phyloP scores from a whole-genome alignment of 1,140 invertebrate species.

The Penaeus indicus region DNA sequence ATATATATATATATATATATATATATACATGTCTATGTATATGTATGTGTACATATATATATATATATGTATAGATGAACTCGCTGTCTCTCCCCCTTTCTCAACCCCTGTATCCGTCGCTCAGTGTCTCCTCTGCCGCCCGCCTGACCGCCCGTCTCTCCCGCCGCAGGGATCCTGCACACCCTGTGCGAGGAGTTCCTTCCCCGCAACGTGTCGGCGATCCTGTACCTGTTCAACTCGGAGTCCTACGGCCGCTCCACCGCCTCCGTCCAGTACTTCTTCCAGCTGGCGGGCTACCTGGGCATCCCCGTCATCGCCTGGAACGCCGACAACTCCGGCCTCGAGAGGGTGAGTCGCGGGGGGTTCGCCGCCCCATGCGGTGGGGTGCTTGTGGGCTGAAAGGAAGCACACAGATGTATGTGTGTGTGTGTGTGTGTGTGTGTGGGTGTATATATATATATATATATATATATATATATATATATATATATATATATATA shows the following conservation, averaged over 20 bases:
- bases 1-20: neutral
- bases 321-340: constrained; percentile 93
- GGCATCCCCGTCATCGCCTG: constrained; percentile 92
- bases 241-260: constrained; percentile 89
- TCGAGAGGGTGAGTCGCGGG: constrained; percentile 77
- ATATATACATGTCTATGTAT: no score
- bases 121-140: neutral
- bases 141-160: neutral
- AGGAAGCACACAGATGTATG: no score
- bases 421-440: no score
- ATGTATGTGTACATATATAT: no score
- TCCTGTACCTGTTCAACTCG: constrained; percentile 94
- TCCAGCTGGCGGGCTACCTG: constrained; percentile 88
- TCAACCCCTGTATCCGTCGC: neutral
- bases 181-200: constrained; percentile 91
- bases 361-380: no score
- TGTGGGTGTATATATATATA: no score
- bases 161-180: constrained; percentile 72
- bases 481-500: no score
- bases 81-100: neutral
- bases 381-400: no score
- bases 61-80: no score
- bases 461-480: no score
- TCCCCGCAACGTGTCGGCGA: constrained; percentile 88
- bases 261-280: constrained; percentile 92